phyloP scores from a whole-genome alignment of 2,888 invertebrate species.

The Coenonympha glycerion region DNA sequence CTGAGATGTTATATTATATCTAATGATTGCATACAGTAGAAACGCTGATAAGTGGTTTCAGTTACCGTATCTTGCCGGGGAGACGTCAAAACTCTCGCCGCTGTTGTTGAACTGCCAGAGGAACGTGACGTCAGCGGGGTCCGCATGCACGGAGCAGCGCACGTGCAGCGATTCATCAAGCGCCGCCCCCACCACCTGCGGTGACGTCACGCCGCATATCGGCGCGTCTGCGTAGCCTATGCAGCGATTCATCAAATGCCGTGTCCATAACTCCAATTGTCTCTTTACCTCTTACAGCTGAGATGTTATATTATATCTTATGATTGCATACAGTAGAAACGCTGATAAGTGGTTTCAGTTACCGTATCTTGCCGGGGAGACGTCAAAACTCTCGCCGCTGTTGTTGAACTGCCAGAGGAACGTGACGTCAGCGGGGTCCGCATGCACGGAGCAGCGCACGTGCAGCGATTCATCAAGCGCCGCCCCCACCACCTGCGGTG shows the following conservation, averaged over 20 bases:
- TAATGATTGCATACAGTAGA: background rate
- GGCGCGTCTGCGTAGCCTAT: constrained; percentile 78
- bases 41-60: constrained; percentile 3
- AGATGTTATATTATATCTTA: background rate
- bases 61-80: constrained; percentile 78
- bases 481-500: constrained; percentile 87
- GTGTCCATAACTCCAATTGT: constrained; percentile 88
- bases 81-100: constrained; percentile 89
- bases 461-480: constrained; percentile 88
- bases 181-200: too few species aligned
- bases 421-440: constrained; percentile 88
- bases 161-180: constrained; percentile 88
- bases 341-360: constrained; percentile 18
- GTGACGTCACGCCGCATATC: constrained; percentile 82
- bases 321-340: background rate
- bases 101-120: constrained; percentile 94
- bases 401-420: constrained; percentile 95
- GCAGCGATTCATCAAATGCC: constrained; percentile 87
- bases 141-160: constrained; percentile 89
- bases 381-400: constrained; percentile 90
- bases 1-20: constrained; percentile 72
- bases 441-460: constrained; percentile 88
- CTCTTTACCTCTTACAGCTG: constrained; percentile 79
- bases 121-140: constrained; percentile 88
- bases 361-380: constrained; percentile 80